These are phyloP conservation scores for Apis mellifera DNA, from an alignment of 1,140 invertebrate species.

Conservation along the genomic window DNA sequence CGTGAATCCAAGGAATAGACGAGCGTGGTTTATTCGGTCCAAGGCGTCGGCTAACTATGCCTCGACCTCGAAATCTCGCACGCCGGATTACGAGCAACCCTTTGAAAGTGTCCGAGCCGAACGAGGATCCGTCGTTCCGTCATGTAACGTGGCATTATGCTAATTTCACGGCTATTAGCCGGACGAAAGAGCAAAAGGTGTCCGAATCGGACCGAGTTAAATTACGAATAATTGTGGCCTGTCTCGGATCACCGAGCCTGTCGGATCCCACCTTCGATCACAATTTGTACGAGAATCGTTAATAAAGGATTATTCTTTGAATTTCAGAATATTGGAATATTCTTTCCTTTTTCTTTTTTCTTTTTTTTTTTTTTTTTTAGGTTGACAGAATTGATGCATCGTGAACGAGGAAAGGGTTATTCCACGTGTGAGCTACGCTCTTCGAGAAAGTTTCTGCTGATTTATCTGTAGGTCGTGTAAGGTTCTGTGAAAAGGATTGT, in stretches of 20 bases:
- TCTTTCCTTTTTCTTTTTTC: background rate
- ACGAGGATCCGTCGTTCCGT: conserved; percentile 32
- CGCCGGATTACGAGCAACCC: conserved; percentile 45
- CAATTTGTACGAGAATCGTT: conserved; percentile 15
- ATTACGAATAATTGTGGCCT: conserved; percentile 48
- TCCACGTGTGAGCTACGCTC: background rate
- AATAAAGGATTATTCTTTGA: conserved; percentile 41
- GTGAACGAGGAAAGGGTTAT: background rate
- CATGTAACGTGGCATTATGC: conserved; percentile 58
- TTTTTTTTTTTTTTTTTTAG: background rate
- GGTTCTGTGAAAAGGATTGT: background rate
- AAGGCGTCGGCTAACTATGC: conserved; percentile 4
- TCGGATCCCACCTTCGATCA: conserved; percentile 17
- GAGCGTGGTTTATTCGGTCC: background rate
- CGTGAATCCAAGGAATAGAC: conserved; percentile 23
- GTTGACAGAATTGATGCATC: background rate
- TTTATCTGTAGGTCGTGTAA: background rate
- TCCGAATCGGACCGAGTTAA: conserved; percentile 30
- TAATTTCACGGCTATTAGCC: conserved; percentile 62
- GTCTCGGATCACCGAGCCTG: background rate
- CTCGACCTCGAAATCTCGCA: conserved; percentile 29
- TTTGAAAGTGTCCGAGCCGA: conserved; percentile 33
- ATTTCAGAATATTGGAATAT: background rate
- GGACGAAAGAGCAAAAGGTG: background rate
- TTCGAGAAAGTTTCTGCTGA: background rate